Conservation (phyloP, 1,140 invertebrate genomes). For the Drosophila takahashii region DNA sequence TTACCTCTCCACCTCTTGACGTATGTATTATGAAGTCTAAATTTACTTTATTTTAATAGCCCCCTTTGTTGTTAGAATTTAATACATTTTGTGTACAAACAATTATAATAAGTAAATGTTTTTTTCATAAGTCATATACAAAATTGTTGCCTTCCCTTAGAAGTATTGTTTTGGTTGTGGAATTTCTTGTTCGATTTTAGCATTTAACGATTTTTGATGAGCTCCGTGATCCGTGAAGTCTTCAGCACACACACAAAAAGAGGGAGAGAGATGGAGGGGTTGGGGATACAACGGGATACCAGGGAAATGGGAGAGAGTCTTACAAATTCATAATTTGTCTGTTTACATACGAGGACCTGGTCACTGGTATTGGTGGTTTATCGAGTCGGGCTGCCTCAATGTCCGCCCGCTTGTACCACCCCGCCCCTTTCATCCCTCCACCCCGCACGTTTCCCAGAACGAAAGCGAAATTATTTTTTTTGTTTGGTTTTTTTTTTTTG, state of each 20-base stretch:
- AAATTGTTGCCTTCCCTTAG: background rate
- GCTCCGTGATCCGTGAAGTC: slow-evolving; percentile 79
- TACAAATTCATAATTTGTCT: slow-evolving; percentile 77
- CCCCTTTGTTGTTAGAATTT: no score
- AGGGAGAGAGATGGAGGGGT: slow-evolving; percentile 1
- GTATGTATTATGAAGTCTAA: no score
- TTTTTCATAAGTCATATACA: background rate
- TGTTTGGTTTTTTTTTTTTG: slow-evolving; percentile 44
- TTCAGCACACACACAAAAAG: slow-evolving; percentile 44
- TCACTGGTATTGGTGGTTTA: slow-evolving; percentile 67
- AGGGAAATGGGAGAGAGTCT: slow-evolving; percentile 52
- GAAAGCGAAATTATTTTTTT: slow-evolving; percentile 58
- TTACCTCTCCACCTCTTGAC: no score
- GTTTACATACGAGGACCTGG: slow-evolving; percentile 65
- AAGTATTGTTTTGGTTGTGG: slow-evolving; percentile 41
- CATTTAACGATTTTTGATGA: slow-evolving; percentile 82
- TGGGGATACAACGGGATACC: slow-evolving; percentile 14
- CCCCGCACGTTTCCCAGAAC: slow-evolving; percentile 21
- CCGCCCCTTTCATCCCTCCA: slow-evolving; percentile 6
- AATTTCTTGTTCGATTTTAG: slow-evolving; percentile 54
- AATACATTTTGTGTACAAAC: background rate
- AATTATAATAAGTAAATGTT: background rate
- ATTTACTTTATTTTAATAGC: no score
- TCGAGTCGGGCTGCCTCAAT: slow-evolving; percentile 72
- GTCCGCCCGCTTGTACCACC: slow-evolving; percentile 61